A percentile compares a stretch with the other conserved stretches of the same genome.
Conservation (phyloP, 2,888 invertebrate species). For the Harpalus rubripes region DNA sequence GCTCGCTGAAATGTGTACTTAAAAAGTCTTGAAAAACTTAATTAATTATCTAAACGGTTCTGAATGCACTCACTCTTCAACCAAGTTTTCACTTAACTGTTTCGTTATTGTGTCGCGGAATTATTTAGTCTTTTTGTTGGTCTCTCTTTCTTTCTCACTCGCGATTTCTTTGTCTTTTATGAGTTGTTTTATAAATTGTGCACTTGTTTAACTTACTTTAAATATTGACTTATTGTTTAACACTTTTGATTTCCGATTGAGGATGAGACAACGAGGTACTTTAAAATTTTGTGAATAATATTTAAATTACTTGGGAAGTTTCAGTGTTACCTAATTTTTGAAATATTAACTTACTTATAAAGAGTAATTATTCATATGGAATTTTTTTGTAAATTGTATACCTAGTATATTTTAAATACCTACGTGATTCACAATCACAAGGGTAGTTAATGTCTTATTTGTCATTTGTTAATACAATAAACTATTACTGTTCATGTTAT, state of each 20-base stretch:
- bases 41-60: constrained; percentile 76
- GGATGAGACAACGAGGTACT: not conserved
- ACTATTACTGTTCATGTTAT: no score
- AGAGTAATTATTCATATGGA: not conserved
- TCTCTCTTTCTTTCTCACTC: constrained; percentile 45
- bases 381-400: not conserved
- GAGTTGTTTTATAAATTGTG: constrained; percentile 53
- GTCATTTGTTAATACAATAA: no score
- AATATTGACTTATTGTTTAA: constrained; percentile 49
- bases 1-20: constrained; percentile 72
- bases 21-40: constrained; percentile 75
- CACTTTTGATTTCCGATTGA: not conserved
- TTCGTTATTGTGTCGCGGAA: constrained; percentile 60
- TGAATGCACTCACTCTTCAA: constrained; percentile 68
- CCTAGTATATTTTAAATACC: no score
- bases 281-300: constrained; percentile 12
- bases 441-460: no score
- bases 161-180: constrained; percentile 47
- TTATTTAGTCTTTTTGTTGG: constrained; percentile 61
- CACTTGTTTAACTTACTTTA: constrained; percentile 35
- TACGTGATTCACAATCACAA: no score
- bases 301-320: constrained; percentile 27
- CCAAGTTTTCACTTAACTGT: constrained; percentile 56
- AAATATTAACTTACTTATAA: not conserved
- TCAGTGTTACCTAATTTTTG: not conserved